Evolutionary conservation across 2,888 invertebrate species (phyloP).

Genomic region (Strigamia crassipes): DNA sequence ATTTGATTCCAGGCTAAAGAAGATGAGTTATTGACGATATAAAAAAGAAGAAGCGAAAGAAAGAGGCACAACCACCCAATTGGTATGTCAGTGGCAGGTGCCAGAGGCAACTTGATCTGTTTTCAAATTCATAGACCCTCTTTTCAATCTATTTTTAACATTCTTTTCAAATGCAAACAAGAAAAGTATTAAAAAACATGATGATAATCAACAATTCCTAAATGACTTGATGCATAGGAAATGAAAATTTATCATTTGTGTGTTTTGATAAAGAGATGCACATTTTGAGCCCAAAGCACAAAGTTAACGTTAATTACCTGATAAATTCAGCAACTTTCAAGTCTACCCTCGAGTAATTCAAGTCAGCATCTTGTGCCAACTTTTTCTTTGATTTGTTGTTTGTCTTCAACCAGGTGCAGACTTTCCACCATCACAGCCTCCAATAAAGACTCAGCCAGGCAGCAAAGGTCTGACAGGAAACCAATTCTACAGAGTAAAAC

Average conservation of each 20-base stretch:
- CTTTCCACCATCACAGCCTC: background rate
- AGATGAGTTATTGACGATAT: background rate
- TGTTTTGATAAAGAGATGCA: background rate
- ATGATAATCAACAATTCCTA: background rate
- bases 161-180: background rate
- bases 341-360: background rate
- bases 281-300: background rate
- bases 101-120: conserved; percentile 16
- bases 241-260: background rate
- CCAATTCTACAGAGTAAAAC: background rate
- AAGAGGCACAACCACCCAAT: background rate
- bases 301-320: background rate
- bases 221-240: background rate
- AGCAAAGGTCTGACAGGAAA: background rate
- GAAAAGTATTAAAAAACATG: background rate
- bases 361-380: background rate
- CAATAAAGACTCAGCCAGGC: background rate
- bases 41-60: background rate
- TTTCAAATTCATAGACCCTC: conserved; percentile 3
- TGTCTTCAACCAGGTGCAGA: background rate
- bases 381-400: conserved; percentile 3
- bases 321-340: background rate
- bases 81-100: conserved; percentile 16
- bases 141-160: conserved; percentile 2
- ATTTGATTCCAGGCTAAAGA: background rate